These are phyloP conservation scores for Molossus molossus DNA, from an alignment of 2,797 vertebrate species.

Conservation along the genomic window DNA sequence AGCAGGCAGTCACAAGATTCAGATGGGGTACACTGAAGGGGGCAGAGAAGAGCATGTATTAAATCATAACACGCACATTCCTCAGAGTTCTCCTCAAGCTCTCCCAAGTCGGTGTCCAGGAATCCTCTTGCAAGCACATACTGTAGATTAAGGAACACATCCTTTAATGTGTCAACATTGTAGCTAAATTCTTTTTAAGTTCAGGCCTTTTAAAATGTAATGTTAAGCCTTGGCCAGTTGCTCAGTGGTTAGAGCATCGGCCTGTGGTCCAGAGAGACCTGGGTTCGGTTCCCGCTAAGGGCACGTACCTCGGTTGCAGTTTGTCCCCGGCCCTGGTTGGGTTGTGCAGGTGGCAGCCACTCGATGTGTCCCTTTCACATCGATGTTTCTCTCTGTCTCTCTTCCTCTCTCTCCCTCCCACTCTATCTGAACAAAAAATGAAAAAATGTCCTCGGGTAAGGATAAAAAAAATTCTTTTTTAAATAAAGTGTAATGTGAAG, in stretches of 20 bases:
- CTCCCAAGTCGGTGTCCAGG: neutral
- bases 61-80: neutral
- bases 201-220: constrained; percentile 6
- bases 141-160: neutral
- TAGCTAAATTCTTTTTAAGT: neutral
- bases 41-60: neutral
- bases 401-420: no score
- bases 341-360: no score
- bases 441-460: no score
- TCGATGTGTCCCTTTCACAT: no score
- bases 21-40: neutral
- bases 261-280: no score
- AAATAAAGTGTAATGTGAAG: neutral
- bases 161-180: neutral
- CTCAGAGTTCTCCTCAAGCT: neutral
- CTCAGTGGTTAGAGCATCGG: no score
- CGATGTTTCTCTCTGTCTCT: no score
- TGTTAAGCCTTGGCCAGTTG: neutral
- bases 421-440: no score
- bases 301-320: no score
- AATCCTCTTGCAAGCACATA: neutral
- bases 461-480: no score
- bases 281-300: no score
- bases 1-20: neutral
- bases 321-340: no score